Evolutionary conservation across 2,888 invertebrate genomes (phyloP).

Genomic region (Agrotis segetum): DNA sequence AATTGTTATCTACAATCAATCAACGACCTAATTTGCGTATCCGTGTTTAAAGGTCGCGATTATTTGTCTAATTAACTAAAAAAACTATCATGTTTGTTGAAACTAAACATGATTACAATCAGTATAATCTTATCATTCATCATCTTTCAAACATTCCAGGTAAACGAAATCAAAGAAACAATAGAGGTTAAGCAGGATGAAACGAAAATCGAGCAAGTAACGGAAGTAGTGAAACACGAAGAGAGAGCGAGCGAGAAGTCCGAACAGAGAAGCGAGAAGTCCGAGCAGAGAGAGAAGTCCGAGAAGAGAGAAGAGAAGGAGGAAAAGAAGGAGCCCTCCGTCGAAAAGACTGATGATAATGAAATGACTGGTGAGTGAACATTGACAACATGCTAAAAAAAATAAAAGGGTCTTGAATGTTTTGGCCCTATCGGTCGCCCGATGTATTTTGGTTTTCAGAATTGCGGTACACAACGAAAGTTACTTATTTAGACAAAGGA

Average conservation of each 20-base stretch:
- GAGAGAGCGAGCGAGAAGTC: conserved; percentile 67
- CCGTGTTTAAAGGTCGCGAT: too few relatives aligned
- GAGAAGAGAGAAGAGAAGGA: conserved; percentile 68
- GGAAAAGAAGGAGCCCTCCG: conserved; percentile 85
- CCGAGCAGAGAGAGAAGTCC: conserved; percentile 69
- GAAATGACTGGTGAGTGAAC: conserved; percentile 92
- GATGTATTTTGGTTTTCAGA: too few relatives aligned
- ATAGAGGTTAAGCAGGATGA: conserved; percentile 72
- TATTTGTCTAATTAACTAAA: too few relatives aligned
- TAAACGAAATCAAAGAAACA: conserved; percentile 81
- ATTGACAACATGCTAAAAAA: too few relatives aligned
- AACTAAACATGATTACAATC: neutral
- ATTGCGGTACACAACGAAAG: too few relatives aligned
- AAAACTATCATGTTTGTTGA: neutral
- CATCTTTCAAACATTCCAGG: conserved; percentile 65
- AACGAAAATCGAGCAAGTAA: conserved; percentile 78
- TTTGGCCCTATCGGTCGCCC: too few relatives aligned
- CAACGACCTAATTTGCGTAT: too few relatives aligned
- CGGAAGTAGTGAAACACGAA: conserved; percentile 63
- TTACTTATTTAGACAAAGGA: too few relatives aligned
- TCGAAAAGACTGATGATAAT: conserved; percentile 88
- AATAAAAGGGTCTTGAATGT: too few relatives aligned
- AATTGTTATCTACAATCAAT: too few relatives aligned
- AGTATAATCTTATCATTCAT: neutral
- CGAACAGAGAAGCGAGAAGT: conserved; percentile 71